Base-by-base conservation (phyloP, 1,140 invertebrate genomes). In the Diorhabda sublineata region DNA sequence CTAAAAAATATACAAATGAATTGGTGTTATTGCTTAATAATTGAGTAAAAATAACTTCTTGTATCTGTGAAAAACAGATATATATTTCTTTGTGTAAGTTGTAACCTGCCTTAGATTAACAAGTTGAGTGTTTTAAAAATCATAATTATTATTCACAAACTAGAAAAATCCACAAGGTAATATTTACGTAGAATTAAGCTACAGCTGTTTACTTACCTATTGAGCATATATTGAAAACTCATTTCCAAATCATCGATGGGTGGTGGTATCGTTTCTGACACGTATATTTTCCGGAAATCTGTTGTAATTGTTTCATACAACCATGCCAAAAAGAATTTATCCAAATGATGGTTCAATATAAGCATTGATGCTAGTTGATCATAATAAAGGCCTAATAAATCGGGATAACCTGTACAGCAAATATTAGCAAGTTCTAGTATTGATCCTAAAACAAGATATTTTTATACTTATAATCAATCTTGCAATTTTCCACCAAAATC, bases 341-440 rank as follows among this genome's bases (percentile, higher is more conserved):
- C 85, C 52, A 90, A 83, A 72, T 81, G 66, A 69, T 81, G 64
- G 60, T 79, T 76, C 65, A 82, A 76, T 43, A 78, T 77, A 62
- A 91, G 81, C 59, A 91, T 81, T 66, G 83, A 80, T 8, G 87
- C 85, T 43, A 93, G 77, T 78, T 91, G 88, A 82, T 93, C 91
- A 78, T 90, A 92, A 76, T 89, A 91, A 26, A 92, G 81, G 26
- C 86, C 87, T 71, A 87, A 80, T 61, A 85, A 83, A 69, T 87
- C 84, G 2, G 87, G 82, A 64, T 73, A 79, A 58, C 73, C 74
- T 5, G 70, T 67, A 45, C 78, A 76, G 6, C 79, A 74, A 42
- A 75, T 77, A 56, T 78, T 76, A 1, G 79, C 78, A 47, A 82
- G 75, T 47, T 77, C 80, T 79, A 75, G 68, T 62, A 74, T 72